Conservation (phyloP, 2,113 vertebrate genomes). For the Thunnus maccoyii region DNA sequence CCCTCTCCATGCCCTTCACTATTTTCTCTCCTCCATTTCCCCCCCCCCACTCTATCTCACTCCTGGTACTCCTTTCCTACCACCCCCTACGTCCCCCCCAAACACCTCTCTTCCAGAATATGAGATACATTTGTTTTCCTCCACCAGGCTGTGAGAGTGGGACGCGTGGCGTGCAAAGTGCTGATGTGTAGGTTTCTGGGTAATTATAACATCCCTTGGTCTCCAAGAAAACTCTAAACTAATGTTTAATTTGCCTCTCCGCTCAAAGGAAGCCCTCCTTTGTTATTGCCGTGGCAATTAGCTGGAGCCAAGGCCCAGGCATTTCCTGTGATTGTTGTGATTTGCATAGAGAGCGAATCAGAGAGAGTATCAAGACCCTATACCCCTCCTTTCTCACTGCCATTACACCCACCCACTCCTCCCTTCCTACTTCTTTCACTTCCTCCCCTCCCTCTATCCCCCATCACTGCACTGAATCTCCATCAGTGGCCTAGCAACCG, state of each 20-base stretch:
- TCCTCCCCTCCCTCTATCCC: conserved; percentile 8
- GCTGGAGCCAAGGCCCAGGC: conserved; percentile 77
- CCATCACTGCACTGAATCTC: conserved; percentile 34
- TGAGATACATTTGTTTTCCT: conserved; percentile 80
- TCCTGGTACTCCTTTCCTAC: conserved; percentile 31
- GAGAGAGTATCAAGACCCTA: conserved; percentile 68
- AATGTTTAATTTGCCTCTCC: conserved; percentile 84
- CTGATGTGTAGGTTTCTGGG: conserved; percentile 84
- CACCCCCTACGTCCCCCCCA: not conserved
- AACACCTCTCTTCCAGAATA: conserved; percentile 68
- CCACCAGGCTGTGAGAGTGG: conserved; percentile 65
- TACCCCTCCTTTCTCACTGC: conserved; percentile 46
- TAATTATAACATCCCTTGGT: conserved; percentile 85
- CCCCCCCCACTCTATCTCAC: conserved; percentile 29
- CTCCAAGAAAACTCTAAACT: conserved; percentile 81
- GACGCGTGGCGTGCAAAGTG: conserved; percentile 76
- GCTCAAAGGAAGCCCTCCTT: conserved; percentile 82
- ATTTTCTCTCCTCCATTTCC: conserved; percentile 6
- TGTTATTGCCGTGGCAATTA: conserved; percentile 87
- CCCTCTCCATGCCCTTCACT: conserved; percentile 63
- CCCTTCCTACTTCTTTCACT: conserved; percentile 41
- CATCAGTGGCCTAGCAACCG: conserved; percentile 71
- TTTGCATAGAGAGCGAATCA: conserved; percentile 85
- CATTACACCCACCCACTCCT: conserved; percentile 48
- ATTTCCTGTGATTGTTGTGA: conserved; percentile 87